phyloP scores from a whole-genome alignment of 2,888 invertebrate species.

The Nyleta sp. region DNA sequence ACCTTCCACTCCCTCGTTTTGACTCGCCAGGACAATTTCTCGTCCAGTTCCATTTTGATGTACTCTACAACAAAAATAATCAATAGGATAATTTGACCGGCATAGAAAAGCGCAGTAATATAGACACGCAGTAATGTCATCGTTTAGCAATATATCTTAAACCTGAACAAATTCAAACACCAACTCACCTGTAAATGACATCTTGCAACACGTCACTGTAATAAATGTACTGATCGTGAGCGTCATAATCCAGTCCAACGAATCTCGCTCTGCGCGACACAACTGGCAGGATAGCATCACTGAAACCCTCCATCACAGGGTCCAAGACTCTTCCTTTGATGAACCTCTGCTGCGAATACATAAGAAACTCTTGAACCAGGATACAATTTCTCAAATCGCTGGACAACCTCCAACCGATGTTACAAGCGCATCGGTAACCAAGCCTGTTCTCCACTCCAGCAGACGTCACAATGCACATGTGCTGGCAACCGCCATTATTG shows the following conservation, averaged over 20 bases:
- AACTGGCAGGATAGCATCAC: constrained; percentile 97
- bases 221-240: constrained; percentile 95
- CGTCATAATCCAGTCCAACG: constrained; percentile 97
- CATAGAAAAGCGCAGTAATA: too few relatives aligned
- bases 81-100: too few relatives aligned
- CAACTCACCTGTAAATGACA: constrained; percentile 88
- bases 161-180: neutral
- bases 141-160: too few relatives aligned
- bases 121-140: too few relatives aligned
- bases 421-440: constrained; percentile 96
- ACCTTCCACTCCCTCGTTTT: constrained; percentile 98
- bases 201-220: constrained; percentile 99
- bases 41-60: constrained; percentile 90
- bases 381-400: constrained; percentile 91
- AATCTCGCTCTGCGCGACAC: constrained; percentile 95
- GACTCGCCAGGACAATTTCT: constrained; percentile 96
- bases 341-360: constrained; percentile 97
- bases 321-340: constrained; percentile 96
- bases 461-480: constrained; percentile 95
- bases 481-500: constrained; percentile 95
- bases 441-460: constrained; percentile 86
- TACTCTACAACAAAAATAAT: constrained; percentile 83
- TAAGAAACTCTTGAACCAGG: constrained; percentile 92
- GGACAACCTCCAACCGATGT: constrained; percentile 92
- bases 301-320: constrained; percentile 94